Base-by-base conservation (phyloP, 2,113 vertebrate species). In the Podarcis cretensis region DNA sequence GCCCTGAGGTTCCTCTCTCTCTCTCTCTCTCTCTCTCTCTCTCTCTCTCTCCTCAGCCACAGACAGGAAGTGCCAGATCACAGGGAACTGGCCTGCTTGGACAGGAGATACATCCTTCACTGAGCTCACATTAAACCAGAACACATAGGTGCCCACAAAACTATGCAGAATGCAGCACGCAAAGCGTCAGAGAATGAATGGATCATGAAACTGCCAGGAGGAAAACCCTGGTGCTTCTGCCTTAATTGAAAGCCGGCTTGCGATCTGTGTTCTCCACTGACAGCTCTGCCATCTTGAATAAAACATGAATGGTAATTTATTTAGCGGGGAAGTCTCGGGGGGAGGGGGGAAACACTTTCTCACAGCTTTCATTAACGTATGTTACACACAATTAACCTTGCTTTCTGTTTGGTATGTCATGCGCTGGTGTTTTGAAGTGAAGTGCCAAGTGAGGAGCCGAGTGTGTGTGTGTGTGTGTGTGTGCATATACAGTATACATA, bases 251-350 rank as follows among this genome's bases (percentile, higher is more conserved):
- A 95, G 83, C 5, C 79, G 2, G 13, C 86, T 85, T 92, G 54
- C 94, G 93, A 89, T 73, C 63, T 20, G 1, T 88, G 89, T 91
- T 95, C 94, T 94, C 94, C 84, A 89, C 86, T 89, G 91, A 92
- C 91, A 94, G 91, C 4, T 0, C 0, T 4, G 94, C 86, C 54
- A 35, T 54, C 84, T 90, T 97, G 92, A 96, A 97, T 97, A 95
- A 97, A 97, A 96, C 91, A 97, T 96, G 91, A 94, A 75, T 65
- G 0, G 96, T 96, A 91, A 97, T 96, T 97, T 97, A 97, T 96
- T 97, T 96, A 96, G 95, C 93, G 92, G 88, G 93, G 20, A 85
- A 87, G 87, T 6, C 90, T 96, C 94, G 90, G 95, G 96, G 92
- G 86, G 81, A 23, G 9, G 6, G 63, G 16, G 73, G n/a, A 9